Conservation (phyloP, 2,113 vertebrate species). For the Arenaria interpres region DNA sequence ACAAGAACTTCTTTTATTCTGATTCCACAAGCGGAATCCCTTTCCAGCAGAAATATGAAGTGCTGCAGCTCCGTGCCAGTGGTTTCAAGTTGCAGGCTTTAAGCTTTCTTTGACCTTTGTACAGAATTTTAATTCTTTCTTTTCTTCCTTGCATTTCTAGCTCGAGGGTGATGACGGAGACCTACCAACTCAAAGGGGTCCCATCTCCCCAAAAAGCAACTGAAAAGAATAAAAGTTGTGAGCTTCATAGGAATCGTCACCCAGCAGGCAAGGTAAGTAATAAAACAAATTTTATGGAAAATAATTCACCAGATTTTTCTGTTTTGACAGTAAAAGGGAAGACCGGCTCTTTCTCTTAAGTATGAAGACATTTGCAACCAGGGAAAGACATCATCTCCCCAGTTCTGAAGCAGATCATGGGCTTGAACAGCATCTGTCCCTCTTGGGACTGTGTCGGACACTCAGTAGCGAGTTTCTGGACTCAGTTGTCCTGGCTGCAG, state of each 20-base stretch:
- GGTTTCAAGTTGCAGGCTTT: slow-evolving; percentile 71
- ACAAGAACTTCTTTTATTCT: slow-evolving; percentile 45
- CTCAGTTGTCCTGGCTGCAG: background rate
- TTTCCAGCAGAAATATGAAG: slow-evolving; percentile 66
- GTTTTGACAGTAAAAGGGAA: slow-evolving; percentile 17
- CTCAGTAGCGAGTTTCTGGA: background rate
- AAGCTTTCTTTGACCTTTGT: slow-evolving; percentile 69
- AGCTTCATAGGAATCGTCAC: background rate
- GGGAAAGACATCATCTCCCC: background rate
- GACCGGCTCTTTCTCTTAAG: background rate
- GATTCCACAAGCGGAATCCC: slow-evolving; percentile 13
- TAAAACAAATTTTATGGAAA: slow-evolving; percentile 22
- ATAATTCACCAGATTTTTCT: background rate
- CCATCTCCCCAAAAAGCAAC: background rate
- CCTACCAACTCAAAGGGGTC: background rate
- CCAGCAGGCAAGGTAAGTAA: background rate
- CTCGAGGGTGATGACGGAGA: slow-evolving; percentile 30
- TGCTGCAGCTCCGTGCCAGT: slow-evolving; percentile 20
- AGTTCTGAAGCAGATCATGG: background rate
- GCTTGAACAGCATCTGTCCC: slow-evolving; percentile 3
- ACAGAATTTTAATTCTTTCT: slow-evolving; percentile 62
- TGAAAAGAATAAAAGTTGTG: background rate
- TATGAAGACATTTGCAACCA: background rate
- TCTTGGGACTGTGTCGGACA: background rate
- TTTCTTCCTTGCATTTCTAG: slow-evolving; percentile 36